Evolutionary conservation across 92 coral and sea anemone species (phyloP).

Genomic region (Zoanthus solanderi): DNA sequence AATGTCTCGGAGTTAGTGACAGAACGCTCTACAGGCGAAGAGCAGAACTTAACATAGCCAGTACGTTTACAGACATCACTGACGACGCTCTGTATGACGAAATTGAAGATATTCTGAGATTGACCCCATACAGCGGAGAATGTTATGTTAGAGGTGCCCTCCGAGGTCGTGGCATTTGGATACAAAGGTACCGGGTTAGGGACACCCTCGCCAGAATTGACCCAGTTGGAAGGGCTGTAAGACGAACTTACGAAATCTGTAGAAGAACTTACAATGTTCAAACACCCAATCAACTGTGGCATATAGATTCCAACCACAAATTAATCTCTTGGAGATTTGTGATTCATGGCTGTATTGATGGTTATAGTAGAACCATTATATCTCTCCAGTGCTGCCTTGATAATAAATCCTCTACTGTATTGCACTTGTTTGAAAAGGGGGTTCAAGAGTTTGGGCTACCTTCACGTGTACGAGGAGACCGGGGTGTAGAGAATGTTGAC

Average conservation of each 20-base stretch:
- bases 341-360: constrained; percentile 49
- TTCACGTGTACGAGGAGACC: constrained; percentile 51
- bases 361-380: constrained; percentile 46
- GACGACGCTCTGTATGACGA: neutral
- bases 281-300: constrained; percentile 41
- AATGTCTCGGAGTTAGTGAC: constrained; percentile 6
- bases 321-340: constrained; percentile 46
- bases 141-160: constrained; percentile 3
- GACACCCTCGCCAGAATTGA: neutral
- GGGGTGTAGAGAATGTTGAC: constrained; percentile 64
- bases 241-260: neutral
- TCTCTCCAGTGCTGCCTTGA: constrained; percentile 34
- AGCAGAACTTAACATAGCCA: neutral
- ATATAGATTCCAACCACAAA: constrained; percentile 48
- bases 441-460: constrained; percentile 58
- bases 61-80: constrained; percentile 3
- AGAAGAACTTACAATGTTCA: constrained; percentile 15
- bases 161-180: neutral
- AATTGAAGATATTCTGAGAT: constrained; percentile 1
- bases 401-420: constrained; percentile 41
- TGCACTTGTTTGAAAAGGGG: constrained; percentile 54
- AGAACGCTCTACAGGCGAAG: constrained; percentile 2
- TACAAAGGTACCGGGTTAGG: constrained; percentile 3
- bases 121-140: neutral
- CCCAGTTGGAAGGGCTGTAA: neutral